These are phyloP conservation scores for Capromys pilorides DNA, from an alignment of 2,797 vertebrate species.

Conservation along the genomic window DNA sequence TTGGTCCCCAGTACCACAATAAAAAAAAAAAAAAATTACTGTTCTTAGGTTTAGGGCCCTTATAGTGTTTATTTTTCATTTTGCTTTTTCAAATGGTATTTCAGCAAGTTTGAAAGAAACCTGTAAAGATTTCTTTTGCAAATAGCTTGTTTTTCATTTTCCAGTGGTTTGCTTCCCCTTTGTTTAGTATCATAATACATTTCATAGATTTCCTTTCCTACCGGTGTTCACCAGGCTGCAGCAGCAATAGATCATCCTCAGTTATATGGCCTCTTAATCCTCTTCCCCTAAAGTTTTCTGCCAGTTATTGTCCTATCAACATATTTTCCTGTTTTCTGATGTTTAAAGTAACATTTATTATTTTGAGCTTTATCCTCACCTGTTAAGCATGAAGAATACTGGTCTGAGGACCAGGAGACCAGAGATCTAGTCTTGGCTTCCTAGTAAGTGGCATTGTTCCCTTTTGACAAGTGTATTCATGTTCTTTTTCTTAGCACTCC, in stretches of 20 bases:
- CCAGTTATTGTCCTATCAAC: background rate
- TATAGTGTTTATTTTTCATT: slow-evolving; percentile 30
- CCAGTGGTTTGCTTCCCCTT: background rate
- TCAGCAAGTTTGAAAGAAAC: slow-evolving; percentile 44
- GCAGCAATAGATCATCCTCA: slow-evolving; percentile 9
- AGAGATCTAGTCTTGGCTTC: slow-evolving; percentile 57
- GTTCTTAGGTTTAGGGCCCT: background rate
- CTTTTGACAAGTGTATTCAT: slow-evolving; percentile 28
- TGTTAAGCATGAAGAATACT: slow-evolving; percentile 62
- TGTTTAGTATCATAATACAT: background rate
- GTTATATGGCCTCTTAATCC: slow-evolving; percentile 22
- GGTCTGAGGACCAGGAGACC: slow-evolving; percentile 51
- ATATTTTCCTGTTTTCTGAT: slow-evolving; percentile 33
- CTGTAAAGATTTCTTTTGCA: slow-evolving; percentile 36
- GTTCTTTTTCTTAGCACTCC: slow-evolving; percentile 29
- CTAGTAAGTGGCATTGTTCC: background rate
- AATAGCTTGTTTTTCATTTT: slow-evolving; percentile 30
- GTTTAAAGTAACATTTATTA: slow-evolving; percentile 5
- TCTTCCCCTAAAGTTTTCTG: slow-evolving; percentile 37
- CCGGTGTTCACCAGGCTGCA: background rate
- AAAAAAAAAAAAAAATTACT: background rate
- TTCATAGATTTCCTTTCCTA: slow-evolving; percentile 19
- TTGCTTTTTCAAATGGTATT: slow-evolving; percentile 56
- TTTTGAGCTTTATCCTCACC: slow-evolving; percentile 47
- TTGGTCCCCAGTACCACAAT: no score